These are phyloP conservation scores for Dreissena polymorpha DNA, from an alignment of 1,140 invertebrate species.

Conservation along the genomic window DNA sequence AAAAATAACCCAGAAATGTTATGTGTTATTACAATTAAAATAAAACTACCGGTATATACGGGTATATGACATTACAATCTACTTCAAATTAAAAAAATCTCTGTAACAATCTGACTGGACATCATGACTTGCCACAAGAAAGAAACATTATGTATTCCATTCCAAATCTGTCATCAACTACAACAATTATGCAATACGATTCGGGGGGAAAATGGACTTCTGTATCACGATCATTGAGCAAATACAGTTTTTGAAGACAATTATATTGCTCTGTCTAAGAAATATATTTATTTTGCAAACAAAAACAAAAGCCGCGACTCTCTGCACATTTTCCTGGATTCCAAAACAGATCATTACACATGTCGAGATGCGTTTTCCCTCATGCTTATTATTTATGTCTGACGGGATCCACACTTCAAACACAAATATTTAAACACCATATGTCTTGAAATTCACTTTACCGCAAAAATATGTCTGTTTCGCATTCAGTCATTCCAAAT, in stretches of 20 bases:
- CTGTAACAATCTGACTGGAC: too few species aligned
- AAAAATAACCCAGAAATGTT: too few species aligned
- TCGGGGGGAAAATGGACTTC: not conserved
- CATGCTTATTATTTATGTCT: slow-evolving; percentile 39
- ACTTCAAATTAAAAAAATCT: too few species aligned
- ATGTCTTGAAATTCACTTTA: not conserved
- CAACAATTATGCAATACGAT: too few species aligned
- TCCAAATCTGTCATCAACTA: too few species aligned
- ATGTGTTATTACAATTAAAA: too few species aligned
- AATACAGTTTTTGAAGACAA: not conserved
- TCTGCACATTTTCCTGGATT: not conserved
- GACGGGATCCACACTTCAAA: slow-evolving; percentile 34
- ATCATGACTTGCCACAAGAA: too few species aligned
- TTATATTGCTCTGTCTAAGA: not conserved
- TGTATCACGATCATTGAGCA: not conserved
- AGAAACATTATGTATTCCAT: too few species aligned
- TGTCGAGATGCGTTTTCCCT: not conserved
- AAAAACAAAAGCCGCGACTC: slow-evolving; percentile 9
- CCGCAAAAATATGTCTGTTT: too few species aligned
- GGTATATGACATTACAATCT: too few species aligned
- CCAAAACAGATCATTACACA: slow-evolving; percentile 21
- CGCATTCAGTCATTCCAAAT: too few species aligned
- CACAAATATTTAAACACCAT: slow-evolving; percentile 9
- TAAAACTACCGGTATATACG: too few species aligned
- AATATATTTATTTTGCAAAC: slow-evolving; percentile 18